phyloP scores from a whole-genome alignment of 2,888 invertebrate species.

The Torymus texanus region DNA sequence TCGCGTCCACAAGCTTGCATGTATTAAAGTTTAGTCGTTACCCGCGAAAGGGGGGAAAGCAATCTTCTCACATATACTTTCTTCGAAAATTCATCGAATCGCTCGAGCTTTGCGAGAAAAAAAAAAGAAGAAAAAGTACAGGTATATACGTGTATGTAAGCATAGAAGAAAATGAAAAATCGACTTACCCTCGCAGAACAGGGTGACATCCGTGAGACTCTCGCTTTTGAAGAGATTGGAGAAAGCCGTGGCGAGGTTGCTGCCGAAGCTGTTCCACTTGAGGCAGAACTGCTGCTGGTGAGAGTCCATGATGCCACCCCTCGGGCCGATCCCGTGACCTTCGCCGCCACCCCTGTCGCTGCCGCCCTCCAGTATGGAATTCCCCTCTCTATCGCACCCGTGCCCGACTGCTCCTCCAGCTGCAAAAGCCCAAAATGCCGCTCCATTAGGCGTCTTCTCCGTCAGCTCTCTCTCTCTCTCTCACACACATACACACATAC shows the following conservation, averaged over 20 bases:
- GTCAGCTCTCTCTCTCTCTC: neutral
- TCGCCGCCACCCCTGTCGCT: slow-evolving; percentile 70
- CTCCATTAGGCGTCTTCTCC: neutral
- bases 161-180: neutral
- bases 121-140: too few species aligned
- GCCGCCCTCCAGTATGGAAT: slow-evolving; percentile 69
- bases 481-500: too few species aligned
- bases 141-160: neutral
- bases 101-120: too few species aligned
- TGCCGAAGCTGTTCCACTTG: slow-evolving; percentile 97
- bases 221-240: slow-evolving; percentile 95
- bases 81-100: too few species aligned
- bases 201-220: slow-evolving; percentile 93
- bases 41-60: too few species aligned
- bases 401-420: slow-evolving; percentile 73
- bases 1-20: too few species aligned
- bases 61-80: too few species aligned
- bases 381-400: slow-evolving; percentile 71
- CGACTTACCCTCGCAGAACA: slow-evolving; percentile 94
- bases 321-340: slow-evolving; percentile 63
- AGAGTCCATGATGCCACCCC: slow-evolving; percentile 86
- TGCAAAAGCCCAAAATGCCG: slow-evolving; percentile 55
- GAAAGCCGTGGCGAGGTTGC: slow-evolving; percentile 93
- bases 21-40: too few species aligned
- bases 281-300: slow-evolving; percentile 93